These are phyloP conservation scores for Zaprionus obscuricornis DNA, from an alignment of 2,888 invertebrate species.

Conservation along the genomic window DNA sequence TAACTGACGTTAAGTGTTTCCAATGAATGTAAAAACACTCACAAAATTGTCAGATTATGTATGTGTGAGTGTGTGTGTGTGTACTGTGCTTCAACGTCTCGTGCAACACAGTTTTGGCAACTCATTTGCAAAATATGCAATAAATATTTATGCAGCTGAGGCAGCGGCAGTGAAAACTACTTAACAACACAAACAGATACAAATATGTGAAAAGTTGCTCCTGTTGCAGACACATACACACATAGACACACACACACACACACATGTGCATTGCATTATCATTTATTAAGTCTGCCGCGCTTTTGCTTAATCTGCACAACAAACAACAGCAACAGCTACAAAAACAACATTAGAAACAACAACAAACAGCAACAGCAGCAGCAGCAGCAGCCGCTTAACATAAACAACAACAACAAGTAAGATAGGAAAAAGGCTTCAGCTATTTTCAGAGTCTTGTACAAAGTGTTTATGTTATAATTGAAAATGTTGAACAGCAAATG, in stretches of 20 bases:
- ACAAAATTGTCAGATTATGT: conserved; percentile 24
- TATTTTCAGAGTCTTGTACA: conserved; percentile 26
- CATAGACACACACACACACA: conserved; percentile 6
- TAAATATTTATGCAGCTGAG: conserved; percentile 68
- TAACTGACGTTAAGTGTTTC: conserved; percentile 35
- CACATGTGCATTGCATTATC: conserved; percentile 60
- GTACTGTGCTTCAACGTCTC: too few relatives aligned
- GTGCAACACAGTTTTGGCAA: conserved; percentile 57
- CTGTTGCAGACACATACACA: conserved; percentile 14
- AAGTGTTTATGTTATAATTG: conserved; percentile 64
- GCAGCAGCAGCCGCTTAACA: not conserved
- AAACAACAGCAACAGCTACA: conserved; percentile 29
- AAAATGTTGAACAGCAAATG: conserved; percentile 48
- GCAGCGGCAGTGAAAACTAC: conserved; percentile 53
- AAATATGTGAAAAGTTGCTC: conserved; percentile 71
- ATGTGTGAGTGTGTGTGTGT: conserved; percentile 7
- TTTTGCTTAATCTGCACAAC: conserved; percentile 59
- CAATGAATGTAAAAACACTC: conserved; percentile 43
- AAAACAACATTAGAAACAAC: conserved; percentile 16
- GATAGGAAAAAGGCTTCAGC: conserved; percentile 3
- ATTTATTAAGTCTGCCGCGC: conserved; percentile 64
- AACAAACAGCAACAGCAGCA: conserved; percentile 13
- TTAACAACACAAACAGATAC: conserved; percentile 76
- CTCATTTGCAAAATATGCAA: conserved; percentile 68
- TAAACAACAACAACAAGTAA: conserved; percentile 23